A percentile compares a stretch with the other conserved stretches of the same genome.
phyloP scores from a whole-genome alignment of 2,888 invertebrate species.

The Subacronicta megacephala region DNA sequence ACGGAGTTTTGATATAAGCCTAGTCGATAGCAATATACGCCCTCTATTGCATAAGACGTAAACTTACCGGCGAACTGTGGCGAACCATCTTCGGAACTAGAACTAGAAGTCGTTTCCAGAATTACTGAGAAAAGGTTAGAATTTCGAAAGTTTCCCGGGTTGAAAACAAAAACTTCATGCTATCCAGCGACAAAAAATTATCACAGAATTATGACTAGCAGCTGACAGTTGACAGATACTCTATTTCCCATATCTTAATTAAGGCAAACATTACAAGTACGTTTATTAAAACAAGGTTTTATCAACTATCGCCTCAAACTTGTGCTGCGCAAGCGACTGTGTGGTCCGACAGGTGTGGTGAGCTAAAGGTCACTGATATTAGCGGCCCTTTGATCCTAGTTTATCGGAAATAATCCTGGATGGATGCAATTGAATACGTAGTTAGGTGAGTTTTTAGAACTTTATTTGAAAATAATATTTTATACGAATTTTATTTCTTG shows the following conservation, averaged over 20 bases:
- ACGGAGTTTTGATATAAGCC: too few relatives aligned
- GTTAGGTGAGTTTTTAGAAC: slow-evolving; percentile 20
- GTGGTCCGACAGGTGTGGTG: slow-evolving; percentile 54
- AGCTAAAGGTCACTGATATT: slow-evolving; percentile 58
- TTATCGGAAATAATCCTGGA: slow-evolving; percentile 36
- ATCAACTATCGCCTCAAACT: slow-evolving; percentile 42
- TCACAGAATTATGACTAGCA: slow-evolving; percentile 26
- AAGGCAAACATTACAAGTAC: slow-evolving; percentile 32
- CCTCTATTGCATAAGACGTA: too few relatives aligned
- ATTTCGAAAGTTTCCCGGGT: too few relatives aligned
- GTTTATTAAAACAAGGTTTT: slow-evolving; percentile 36
- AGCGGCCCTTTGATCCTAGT: slow-evolving; percentile 60
- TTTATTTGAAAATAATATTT: slow-evolving; percentile 17
- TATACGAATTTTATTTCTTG: not conserved
- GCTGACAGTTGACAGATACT: slow-evolving; percentile 11
- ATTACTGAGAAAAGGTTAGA: too few relatives aligned
- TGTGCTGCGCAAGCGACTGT: slow-evolving; percentile 41
- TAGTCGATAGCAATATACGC: too few relatives aligned
- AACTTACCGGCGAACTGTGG: too few relatives aligned
- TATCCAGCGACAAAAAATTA: too few relatives aligned
- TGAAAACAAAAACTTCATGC: too few relatives aligned
- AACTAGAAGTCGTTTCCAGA: too few relatives aligned
- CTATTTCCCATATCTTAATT: slow-evolving; percentile 40
- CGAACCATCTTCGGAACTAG: too few relatives aligned
- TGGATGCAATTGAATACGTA: slow-evolving; percentile 25